phyloP scores from a whole-genome alignment of 2,113 vertebrate species.

The Thunnus maccoyii region DNA sequence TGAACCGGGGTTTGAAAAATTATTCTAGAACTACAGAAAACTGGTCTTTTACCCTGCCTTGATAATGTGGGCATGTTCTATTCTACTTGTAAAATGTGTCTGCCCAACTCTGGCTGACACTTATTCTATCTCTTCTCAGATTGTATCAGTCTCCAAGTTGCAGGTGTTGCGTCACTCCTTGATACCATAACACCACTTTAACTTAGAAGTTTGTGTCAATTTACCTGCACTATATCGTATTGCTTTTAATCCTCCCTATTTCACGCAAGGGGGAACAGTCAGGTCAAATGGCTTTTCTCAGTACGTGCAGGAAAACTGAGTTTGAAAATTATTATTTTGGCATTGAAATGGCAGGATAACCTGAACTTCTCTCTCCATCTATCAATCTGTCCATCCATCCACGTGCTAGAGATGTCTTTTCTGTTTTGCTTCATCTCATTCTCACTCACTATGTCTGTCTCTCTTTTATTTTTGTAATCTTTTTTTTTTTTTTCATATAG shows the following conservation, averaged over 20 bases:
- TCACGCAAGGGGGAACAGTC: constrained; percentile 29
- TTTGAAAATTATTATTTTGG: constrained; percentile 21
- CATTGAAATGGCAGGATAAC: constrained; percentile 1
- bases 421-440: background rate
- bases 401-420: background rate
- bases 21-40: too few relatives aligned
- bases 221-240: constrained; percentile 3
- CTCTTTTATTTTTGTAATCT: too few relatives aligned
- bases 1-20: too few relatives aligned
- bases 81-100: background rate
- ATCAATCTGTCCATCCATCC: constrained; percentile 1
- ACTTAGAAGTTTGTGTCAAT: constrained; percentile 21
- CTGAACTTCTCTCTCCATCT: constrained; percentile 4
- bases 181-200: constrained; percentile 6
- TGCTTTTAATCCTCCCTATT: constrained; percentile 31
- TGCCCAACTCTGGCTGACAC: background rate
- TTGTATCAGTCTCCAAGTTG: background rate
- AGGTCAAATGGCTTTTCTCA: constrained; percentile 11
- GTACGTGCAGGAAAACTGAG: constrained; percentile 4
- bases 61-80: too few relatives aligned
- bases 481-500: too few relatives aligned
- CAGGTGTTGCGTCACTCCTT: background rate
- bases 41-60: too few relatives aligned
- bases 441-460: background rate
- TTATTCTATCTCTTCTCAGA: background rate